phyloP scores from a whole-genome alignment of 2,113 vertebrate species.

The Eudyptes chrysolophus region DNA sequence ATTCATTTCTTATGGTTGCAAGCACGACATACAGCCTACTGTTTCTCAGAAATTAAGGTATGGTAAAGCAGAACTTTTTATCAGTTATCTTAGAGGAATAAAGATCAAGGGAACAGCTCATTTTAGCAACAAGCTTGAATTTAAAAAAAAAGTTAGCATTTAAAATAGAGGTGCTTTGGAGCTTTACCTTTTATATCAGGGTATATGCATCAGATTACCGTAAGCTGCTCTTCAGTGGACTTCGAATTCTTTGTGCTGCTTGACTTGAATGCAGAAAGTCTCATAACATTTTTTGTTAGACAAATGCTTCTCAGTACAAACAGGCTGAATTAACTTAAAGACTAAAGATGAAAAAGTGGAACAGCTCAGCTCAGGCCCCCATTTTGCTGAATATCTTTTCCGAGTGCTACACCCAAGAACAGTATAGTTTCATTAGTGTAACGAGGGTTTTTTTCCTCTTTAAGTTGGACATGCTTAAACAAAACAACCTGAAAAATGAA shows the following conservation, averaged over 20 bases:
- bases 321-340: background rate
- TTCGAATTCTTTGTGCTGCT: background rate
- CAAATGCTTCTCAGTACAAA: background rate
- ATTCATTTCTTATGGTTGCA: background rate
- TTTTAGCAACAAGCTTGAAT: background rate
- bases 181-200: background rate
- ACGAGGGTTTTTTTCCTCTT: background rate
- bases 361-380: background rate
- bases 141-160: background rate
- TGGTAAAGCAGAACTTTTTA: background rate
- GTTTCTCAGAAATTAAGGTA: constrained; percentile 9
- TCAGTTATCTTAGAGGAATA: background rate
- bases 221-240: background rate
- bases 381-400: background rate
- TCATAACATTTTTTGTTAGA: background rate
- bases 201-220: background rate
- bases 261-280: background rate
- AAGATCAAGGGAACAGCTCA: background rate
- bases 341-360: background rate
- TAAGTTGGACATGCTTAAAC: constrained; percentile 84
- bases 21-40: background rate
- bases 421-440: background rate
- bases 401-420: background rate
- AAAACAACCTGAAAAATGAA: constrained; percentile 83
- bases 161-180: background rate